A percentile compares a stretch with the other conserved stretches of the same genome.
Conservation (phyloP, 2,113 vertebrate species). For the Eonycteris spelaea region DNA sequence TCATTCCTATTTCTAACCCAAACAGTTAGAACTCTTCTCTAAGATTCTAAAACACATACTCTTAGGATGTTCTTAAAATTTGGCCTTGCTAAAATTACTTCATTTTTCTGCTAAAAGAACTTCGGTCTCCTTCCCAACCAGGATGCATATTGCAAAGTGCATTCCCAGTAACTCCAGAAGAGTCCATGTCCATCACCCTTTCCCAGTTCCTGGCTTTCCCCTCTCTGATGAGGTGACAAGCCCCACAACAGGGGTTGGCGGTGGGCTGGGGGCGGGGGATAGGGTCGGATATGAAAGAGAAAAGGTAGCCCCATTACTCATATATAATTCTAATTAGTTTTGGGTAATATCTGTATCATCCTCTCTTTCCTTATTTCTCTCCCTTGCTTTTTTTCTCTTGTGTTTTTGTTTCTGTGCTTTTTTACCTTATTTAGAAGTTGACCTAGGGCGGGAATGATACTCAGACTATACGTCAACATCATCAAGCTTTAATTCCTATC, state of each 20-base stretch:
- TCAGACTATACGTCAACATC: not conserved
- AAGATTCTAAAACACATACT: not conserved
- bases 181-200: not conserved
- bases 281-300: not conserved
- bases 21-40: not conserved
- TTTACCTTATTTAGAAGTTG: not conserved
- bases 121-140: not conserved
- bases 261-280: rapidly evolving
- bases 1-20: not conserved
- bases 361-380: not conserved
- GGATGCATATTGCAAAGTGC: not conserved
- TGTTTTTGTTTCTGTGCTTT: not conserved
- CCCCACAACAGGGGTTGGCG: too few species aligned
- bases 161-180: not conserved
- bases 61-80: not conserved
- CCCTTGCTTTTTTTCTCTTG: not conserved
- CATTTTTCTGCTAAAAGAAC: not conserved
- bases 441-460: not conserved
- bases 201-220: not conserved
- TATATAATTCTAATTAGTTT: not conserved
- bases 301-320: not conserved
- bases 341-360: not conserved
- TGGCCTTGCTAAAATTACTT: not conserved
- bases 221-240: not conserved
- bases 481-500: not conserved